Evolutionary conservation across 2,113 vertebrate species (phyloP).

Genomic region (Notarius lentiginosus): DNA sequence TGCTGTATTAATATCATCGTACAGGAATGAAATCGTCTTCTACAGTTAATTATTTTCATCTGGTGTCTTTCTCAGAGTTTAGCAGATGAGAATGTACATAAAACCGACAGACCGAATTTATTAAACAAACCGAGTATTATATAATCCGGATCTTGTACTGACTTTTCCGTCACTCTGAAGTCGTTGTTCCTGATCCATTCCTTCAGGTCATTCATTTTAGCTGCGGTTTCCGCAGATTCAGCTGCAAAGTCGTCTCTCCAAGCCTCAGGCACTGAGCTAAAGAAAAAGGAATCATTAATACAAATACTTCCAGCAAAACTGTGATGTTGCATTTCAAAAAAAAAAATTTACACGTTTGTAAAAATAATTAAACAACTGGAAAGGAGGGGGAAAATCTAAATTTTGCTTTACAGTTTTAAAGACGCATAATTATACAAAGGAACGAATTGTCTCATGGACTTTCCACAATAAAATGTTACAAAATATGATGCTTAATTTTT

Average conservation of each 20-base stretch:
- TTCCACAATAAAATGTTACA: not conserved
- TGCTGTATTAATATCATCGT: no score
- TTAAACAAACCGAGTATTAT: not conserved
- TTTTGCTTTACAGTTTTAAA: not conserved
- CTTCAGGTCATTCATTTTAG: conserved; percentile 75
- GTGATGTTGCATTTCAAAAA: not conserved
- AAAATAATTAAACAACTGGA: not conserved
- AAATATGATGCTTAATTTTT: no score
- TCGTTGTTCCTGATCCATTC: conserved; percentile 57
- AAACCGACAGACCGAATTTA: not conserved
- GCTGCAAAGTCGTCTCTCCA: conserved; percentile 80
- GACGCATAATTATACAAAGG: not conserved
- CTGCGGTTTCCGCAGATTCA: conserved; percentile 77
- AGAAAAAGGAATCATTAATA: not conserved
- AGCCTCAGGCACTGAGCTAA: conserved; percentile 79
- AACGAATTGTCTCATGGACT: not conserved
- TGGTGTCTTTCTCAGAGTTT: not conserved
- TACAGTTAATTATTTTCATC: no score
- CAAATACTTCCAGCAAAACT: no score
- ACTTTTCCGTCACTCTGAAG: conserved; percentile 70
- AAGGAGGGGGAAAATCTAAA: not conserved
- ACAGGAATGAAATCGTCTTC: no score
- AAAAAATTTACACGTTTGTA: not conserved
- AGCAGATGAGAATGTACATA: not conserved
- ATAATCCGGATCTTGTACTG: conserved; percentile 37